These are phyloP conservation scores for Augochlorella aurata DNA, from an alignment of 2,888 invertebrate species.

Conservation along the genomic window DNA sequence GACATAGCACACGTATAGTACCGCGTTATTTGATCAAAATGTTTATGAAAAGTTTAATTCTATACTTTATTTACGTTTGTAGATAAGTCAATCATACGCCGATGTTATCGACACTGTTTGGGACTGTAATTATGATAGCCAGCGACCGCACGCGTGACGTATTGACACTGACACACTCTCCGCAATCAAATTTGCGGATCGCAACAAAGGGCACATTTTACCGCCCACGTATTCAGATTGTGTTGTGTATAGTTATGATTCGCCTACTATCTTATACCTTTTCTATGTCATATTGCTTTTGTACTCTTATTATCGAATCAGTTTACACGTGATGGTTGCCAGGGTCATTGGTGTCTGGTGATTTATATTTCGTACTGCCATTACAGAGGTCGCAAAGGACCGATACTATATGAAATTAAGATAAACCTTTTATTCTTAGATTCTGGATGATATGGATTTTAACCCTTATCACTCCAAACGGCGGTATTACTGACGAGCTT, in stretches of 20 bases:
- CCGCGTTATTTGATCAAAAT: background rate
- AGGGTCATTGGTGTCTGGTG: background rate
- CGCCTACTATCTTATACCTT: background rate
- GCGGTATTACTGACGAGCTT: no score
- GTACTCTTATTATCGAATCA: constrained; percentile 1
- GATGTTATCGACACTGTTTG: background rate
- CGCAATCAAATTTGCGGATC: background rate
- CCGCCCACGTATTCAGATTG: background rate
- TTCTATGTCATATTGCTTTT: background rate
- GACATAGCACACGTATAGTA: background rate
- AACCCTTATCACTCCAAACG: no score
- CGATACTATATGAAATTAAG: background rate
- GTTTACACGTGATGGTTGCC: background rate
- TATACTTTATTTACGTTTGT: background rate
- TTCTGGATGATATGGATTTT: background rate
- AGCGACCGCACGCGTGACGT: background rate
- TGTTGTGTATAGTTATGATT: background rate
- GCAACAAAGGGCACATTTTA: background rate
- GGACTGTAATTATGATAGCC: constrained; percentile 10
- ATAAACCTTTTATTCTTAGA: background rate
- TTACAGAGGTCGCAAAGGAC: background rate
- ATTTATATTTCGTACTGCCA: background rate
- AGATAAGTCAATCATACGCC: background rate
- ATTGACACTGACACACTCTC: background rate
- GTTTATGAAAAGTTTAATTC: background rate